Base-by-base conservation (phyloP, 2,888 invertebrate genomes). In the Achlya flavicornis region DNA sequence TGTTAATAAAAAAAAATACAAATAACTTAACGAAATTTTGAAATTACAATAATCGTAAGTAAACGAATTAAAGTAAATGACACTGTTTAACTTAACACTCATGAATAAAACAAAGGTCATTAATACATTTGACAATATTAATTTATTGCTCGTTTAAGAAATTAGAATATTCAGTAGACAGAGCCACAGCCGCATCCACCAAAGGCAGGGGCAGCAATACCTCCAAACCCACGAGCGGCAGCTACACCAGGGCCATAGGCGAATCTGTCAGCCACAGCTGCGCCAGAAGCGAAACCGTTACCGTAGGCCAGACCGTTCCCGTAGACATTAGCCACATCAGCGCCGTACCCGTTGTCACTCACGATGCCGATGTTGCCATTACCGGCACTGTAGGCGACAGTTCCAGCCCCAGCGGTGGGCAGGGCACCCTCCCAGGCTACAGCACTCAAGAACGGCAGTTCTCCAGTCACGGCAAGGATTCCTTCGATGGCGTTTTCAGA, bases 401-500 rank as follows among this genome's bases (percentile, higher is more conserved):
- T 67, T n/a, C 83, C 85, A 46, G 77, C 73, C 11, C 85, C 86
- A 41, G 71, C 70, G 10, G 83, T 75, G 2, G 80, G 76, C 19
- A 86, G 60, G 4, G 65, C 64, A 0, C 85, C 83, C 61, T 81
- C 83, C 6, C 83, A 65, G 57, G 77, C 78, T 0, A 84, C 84
- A 5, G 85, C 79, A 4, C 81, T 81, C 10, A 86, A 43, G 76
- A 83, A 84, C 1, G 86, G 86, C 32, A 86, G 63, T 46, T 82
- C 68, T 0, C 86, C 86, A 60, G 67, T 70, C 0, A 84, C 79
- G 4, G 73, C 67, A 16, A 86, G 61, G 4, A 74, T 67, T 0
- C 86, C 86, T 62, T 83, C 80, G 0, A 85, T 73, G 16, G 77
- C 68, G 53, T 81, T 80, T 41, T 86, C 86, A 10, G 85, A 80